phyloP scores from a whole-genome alignment of 2,797 vertebrate species.

The Neosilurus hyrtlii region DNA sequence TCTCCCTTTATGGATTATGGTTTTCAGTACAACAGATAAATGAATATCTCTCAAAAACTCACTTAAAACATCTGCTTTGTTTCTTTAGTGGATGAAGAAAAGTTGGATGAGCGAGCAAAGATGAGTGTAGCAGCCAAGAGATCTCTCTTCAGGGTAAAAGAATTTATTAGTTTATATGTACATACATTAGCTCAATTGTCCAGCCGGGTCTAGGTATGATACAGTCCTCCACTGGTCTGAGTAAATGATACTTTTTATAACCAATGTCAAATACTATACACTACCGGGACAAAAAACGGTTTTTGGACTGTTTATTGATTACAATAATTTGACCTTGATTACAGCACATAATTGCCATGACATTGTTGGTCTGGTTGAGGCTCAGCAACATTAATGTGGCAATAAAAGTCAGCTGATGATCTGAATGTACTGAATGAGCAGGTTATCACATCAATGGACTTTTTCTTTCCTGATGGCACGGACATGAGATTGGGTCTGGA shows the following conservation, averaged over 20 bases:
- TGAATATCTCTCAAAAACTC: neutral
- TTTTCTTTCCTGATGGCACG: no score
- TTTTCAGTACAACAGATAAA: neutral
- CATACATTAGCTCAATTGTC: neutral
- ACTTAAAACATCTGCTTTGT: neutral
- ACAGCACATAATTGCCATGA: no score
- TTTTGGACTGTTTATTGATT: no score
- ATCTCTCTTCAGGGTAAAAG: slow-evolving; percentile 90
- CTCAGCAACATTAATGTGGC: no score
- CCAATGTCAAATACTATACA: neutral
- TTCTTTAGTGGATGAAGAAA: slow-evolving; percentile 80
- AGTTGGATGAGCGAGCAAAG: slow-evolving; percentile 93
- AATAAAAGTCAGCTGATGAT: no score
- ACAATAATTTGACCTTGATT: no score
- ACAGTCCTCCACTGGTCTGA: neutral
- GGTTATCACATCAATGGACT: no score
- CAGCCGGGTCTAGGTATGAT: neutral
- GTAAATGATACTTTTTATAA: neutral
- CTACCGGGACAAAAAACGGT: no score
- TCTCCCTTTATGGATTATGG: neutral
- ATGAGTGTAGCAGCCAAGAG: slow-evolving; percentile 97
- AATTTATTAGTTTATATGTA: neutral
- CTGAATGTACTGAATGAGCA: no score
- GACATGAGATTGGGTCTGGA: no score
- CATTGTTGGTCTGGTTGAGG: no score